A percentile compares a stretch with the other conserved stretches of the same genome.
Conservation (phyloP, 2,888 invertebrate genomes). For the Malachius bipustulatus region DNA sequence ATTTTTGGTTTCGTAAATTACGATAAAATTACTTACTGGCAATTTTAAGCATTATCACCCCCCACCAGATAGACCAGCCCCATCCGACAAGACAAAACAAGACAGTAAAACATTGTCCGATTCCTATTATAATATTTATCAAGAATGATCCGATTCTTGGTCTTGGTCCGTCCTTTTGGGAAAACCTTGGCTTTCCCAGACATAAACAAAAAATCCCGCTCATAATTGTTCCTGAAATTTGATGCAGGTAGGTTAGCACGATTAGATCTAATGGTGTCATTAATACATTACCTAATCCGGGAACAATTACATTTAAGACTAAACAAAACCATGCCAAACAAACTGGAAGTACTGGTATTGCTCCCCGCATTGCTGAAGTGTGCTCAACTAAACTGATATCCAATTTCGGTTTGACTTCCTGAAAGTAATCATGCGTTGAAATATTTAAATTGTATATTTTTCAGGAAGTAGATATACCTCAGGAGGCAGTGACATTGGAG, state of each 20-base stretch:
- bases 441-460: background rate
- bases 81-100: slow-evolving; percentile 90
- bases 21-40: slow-evolving; percentile 57
- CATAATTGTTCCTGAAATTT: slow-evolving; percentile 73
- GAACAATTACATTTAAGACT: slow-evolving; percentile 65
- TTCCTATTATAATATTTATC: slow-evolving; percentile 75
- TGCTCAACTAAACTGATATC: slow-evolving; percentile 70
- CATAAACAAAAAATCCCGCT: slow-evolving; percentile 84
- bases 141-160: slow-evolving; percentile 70
- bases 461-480: slow-evolving; percentile 38
- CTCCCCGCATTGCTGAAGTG: slow-evolving; percentile 78
- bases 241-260: no score
- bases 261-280: no score
- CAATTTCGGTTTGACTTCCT: slow-evolving; percentile 66
- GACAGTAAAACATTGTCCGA: slow-evolving; percentile 84
- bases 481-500: slow-evolving; percentile 44
- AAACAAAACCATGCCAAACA: slow-evolving; percentile 81
- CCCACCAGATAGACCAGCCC: slow-evolving; percentile 99
- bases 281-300: slow-evolving; percentile 68
- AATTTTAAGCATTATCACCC: slow-evolving; percentile 78
- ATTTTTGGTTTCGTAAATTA: slow-evolving; percentile 5
- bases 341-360: slow-evolving; percentile 82
- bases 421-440: slow-evolving; percentile 14
- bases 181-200: slow-evolving; percentile 79
- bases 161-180: slow-evolving; percentile 64